Evolutionary conservation across 2,888 invertebrate genomes (phyloP).

Genomic region (Microchrysa polita): DNA sequence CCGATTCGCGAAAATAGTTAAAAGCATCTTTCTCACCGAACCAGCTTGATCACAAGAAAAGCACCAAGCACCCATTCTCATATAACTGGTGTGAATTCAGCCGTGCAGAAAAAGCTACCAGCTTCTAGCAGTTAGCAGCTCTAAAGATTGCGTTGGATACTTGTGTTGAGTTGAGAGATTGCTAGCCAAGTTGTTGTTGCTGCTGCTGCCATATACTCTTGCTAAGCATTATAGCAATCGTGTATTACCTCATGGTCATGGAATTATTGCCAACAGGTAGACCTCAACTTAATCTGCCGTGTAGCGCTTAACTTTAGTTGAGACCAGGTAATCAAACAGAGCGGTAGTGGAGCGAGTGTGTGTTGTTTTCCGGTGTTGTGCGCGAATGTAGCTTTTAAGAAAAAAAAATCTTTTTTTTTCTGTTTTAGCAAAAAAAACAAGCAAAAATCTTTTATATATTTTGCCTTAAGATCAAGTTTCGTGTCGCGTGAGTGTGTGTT

Average conservation of each 20-base stretch:
- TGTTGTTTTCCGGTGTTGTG: slow-evolving; percentile 37
- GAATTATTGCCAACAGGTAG: slow-evolving; percentile 38
- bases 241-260: not conserved
- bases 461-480: not conserved
- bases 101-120: slow-evolving; percentile 36
- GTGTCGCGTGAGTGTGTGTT: slow-evolving; percentile 23
- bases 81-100: slow-evolving; percentile 21
- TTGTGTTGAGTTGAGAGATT: not conserved
- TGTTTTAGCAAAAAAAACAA: slow-evolving; percentile 7
- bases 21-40: not conserved
- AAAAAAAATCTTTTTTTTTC: slow-evolving; percentile 28
- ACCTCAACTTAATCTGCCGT: slow-evolving; percentile 26
- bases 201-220: not conserved
- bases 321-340: slow-evolving; percentile 47
- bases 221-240: too few relatives aligned
- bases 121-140: not conserved
- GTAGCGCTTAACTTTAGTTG: slow-evolving; percentile 48
- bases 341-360: slow-evolving; percentile 43
- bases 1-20: slow-evolving; percentile 14
- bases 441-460: slow-evolving; percentile 7
- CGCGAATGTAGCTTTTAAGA: slow-evolving; percentile 33
- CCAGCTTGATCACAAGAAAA: slow-evolving; percentile 19
- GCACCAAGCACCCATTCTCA: slow-evolving; percentile 9
- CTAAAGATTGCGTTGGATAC: slow-evolving; percentile 12
- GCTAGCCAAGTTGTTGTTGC: not conserved